Base-by-base conservation (phyloP, 1,140 invertebrate species). In the Asobara japonica region DNA sequence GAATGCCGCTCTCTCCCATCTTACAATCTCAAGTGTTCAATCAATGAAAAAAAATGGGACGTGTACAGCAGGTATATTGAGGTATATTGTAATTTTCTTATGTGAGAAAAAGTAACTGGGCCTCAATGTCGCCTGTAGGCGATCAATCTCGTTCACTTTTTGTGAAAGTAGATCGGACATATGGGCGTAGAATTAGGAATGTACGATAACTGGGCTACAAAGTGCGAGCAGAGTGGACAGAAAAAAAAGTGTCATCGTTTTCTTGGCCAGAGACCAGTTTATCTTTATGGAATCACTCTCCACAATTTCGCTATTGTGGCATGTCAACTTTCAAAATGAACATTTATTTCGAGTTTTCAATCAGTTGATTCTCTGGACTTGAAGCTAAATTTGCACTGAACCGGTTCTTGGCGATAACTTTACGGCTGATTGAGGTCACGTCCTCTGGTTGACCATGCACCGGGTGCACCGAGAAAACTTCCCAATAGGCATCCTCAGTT, bases 91-190 rank as follows among this genome's bases (percentile, higher is more conserved):
- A n/a, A 45, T 45, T 45, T 45, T n/a, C n/a, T 45, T 45, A n/a
- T n/a, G 8, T 45, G 41, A 16, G n/a, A 45, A 45, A 8, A 45
- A 45, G n/a, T 45, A 45, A 45, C 41, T 45, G 3, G 41, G 41
- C 41, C 41, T 45, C 41, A 45, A 45, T 45, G 41, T 45, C 41
- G 41, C 41, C 41, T 45, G 41, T 4, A 45, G 41, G 41, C 41
- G 16, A 45, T 45, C 41, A n/a, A 45, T 45, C 41, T 45, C 41
- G 6, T 45, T 45, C n/a, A 45, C 16, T 5, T n/a, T n/a, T 8
- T 45, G 41, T 45, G 41, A 45, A 45, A 45, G 41, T 45, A 45
- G 41, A 45, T 45, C 41, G 41, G 41, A 45, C n/a, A n/a, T n/a
- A n/a, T 45, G 41, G 41, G 16, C n/a, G 41, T 45, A 45, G 8